phyloP scores from a whole-genome alignment of 2,888 invertebrate species.

The Scelioninae gen. 2 region DNA sequence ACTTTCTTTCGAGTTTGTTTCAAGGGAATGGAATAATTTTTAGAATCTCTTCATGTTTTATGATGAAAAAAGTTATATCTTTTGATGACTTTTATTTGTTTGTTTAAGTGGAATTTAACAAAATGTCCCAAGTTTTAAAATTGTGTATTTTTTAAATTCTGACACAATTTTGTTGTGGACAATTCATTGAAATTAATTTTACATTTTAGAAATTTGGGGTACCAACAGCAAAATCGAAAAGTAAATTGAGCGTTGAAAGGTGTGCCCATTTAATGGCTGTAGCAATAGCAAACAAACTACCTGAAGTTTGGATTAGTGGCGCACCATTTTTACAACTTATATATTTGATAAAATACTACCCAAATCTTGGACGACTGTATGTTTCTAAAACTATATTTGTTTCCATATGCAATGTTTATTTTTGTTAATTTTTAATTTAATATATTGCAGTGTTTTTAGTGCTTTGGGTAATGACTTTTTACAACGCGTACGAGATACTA shows the following conservation, averaged over 20 bases:
- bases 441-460: constrained; percentile 16
- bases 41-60: no score
- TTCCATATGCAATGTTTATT: neutral
- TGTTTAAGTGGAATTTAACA: no score
- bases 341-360: constrained; percentile 67
- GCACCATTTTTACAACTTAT: constrained; percentile 62
- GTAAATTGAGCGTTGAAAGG: constrained; percentile 78
- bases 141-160: no score
- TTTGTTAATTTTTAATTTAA: no score
- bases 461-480: constrained; percentile 62
- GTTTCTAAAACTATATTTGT: constrained; percentile 37
- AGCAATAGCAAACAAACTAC: constrained; percentile 78
- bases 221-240: constrained; percentile 74
- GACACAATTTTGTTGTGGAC: no score
- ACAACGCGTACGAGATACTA: constrained; percentile 66
- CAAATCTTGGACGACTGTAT: constrained; percentile 66
- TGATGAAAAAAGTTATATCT: no score
- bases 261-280: constrained; percentile 79
- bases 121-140: no score
- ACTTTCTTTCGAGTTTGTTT: no score
- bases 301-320: constrained; percentile 83
- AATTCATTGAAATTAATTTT: no score
- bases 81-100: no score
- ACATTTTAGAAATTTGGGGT: constrained; percentile 72
- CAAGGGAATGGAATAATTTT: no score